phyloP scores from a whole-genome alignment of 2,113 vertebrate genomes.

The Ceyx melanurus region DNA sequence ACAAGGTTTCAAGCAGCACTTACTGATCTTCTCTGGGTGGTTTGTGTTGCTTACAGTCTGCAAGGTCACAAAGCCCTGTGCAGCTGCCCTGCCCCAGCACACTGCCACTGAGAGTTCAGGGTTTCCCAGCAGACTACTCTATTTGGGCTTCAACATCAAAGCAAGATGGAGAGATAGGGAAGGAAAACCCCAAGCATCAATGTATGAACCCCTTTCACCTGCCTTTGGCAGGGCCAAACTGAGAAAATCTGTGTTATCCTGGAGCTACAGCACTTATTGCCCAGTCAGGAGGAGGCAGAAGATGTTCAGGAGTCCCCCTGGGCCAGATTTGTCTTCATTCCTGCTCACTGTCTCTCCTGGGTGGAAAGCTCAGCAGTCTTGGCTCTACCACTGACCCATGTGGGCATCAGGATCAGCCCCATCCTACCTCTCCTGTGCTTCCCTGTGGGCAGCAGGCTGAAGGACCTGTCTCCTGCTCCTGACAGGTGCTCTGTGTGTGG shows the following conservation, averaged over 20 bases:
- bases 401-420: neutral
- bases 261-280: neutral
- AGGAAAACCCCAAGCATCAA: neutral
- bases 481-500: neutral
- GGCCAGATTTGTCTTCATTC: neutral
- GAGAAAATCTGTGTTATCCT: neutral
- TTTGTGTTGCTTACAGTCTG: neutral
- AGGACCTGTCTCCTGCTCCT: neutral
- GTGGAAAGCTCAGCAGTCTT: neutral
- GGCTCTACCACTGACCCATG: neutral
- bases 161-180: neutral
- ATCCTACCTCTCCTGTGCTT: neutral
- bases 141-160: constrained; percentile 16
- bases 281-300: neutral
- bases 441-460: neutral
- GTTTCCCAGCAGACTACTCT: neutral
- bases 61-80: neutral
- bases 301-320: neutral
- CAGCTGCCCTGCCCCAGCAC: neutral
- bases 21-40: neutral
- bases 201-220: neutral
- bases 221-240: neutral
- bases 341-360: neutral
- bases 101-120: neutral
- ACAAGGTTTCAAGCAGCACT: neutral